Evolutionary conservation across 2,888 invertebrate species (phyloP).

Genomic region (Cylloceria caligata): DNA sequence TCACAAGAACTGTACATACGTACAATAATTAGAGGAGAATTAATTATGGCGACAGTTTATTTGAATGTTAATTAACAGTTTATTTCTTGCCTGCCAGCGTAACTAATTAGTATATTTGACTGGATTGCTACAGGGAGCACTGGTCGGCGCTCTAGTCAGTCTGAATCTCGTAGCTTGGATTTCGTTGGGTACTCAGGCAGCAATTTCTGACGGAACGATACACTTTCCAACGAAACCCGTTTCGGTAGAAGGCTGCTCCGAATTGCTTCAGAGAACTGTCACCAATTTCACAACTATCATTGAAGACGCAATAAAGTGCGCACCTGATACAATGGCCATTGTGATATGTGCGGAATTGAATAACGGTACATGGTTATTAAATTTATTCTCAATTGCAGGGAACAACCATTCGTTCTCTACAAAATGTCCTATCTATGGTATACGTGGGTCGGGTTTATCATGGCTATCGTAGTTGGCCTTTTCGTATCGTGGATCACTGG

Average conservation of each 20-base stretch:
- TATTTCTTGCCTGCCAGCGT: background rate
- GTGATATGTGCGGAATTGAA: background rate
- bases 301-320: slow-evolving; percentile 74
- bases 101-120: slow-evolving; percentile 30
- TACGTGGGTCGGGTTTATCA: slow-evolving; percentile 89
- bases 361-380: slow-evolving; percentile 35
- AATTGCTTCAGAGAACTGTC: slow-evolving; percentile 72
- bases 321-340: slow-evolving; percentile 12
- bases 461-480: slow-evolving; percentile 88
- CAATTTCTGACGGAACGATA: slow-evolving; percentile 88
- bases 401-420: slow-evolving; percentile 88
- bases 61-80: slow-evolving; percentile 20
- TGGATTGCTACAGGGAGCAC: slow-evolving; percentile 86
- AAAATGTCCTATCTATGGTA: slow-evolving; percentile 92
- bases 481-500: slow-evolving; percentile 90
- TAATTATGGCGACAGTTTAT: slow-evolving; percentile 24
- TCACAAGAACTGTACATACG: background rate
- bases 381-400: slow-evolving; percentile 82
- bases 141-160: slow-evolving; percentile 88
- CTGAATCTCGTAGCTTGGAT: slow-evolving; percentile 89
- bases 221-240: slow-evolving; percentile 87
- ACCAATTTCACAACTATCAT: slow-evolving; percentile 75
- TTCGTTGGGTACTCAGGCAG: slow-evolving; percentile 89
- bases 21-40: slow-evolving; percentile 48
- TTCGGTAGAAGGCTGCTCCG: slow-evolving; percentile 87